phyloP scores from a whole-genome alignment of 2,113 vertebrate genomes.

The Nesoenas mayeri region DNA sequence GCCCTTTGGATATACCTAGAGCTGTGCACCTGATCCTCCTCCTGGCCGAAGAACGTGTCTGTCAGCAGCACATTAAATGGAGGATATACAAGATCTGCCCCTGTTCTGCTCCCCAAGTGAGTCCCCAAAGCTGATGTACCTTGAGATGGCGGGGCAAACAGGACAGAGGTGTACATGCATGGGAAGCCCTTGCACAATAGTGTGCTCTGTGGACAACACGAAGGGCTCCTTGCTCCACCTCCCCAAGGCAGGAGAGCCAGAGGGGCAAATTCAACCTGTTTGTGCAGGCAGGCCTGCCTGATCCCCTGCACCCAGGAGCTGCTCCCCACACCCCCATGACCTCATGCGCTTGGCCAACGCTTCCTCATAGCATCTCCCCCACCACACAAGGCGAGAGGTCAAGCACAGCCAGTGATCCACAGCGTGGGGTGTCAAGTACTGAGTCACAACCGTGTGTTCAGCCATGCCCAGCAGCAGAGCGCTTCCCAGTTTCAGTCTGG shows the following conservation, averaged over 20 bases:
- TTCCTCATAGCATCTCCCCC: background rate
- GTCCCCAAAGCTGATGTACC: background rate
- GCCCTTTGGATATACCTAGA: accelerated
- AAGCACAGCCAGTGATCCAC: background rate
- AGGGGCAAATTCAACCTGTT: accelerated
- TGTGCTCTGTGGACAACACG: accelerated
- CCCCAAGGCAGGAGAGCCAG: background rate
- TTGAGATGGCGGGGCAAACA: background rate
- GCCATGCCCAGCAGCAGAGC: background rate
- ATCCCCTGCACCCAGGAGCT: background rate
- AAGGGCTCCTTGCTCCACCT: background rate
- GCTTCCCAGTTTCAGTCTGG: constrained; percentile 28
- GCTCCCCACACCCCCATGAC: background rate
- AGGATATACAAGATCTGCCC: background rate
- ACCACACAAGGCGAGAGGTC: background rate
- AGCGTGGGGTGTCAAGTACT: background rate
- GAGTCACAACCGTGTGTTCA: constrained; percentile 1
- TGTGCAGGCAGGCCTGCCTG: background rate
- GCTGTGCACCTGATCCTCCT: background rate
- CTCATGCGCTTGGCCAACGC: background rate
- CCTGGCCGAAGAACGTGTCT: background rate
- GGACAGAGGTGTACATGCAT: accelerated
- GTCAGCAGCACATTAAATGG: background rate
- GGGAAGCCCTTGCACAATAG: background rate
- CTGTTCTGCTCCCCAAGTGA: background rate